Conservation (phyloP, 1,140 invertebrate species). For the Drosophila eugracilis region DNA sequence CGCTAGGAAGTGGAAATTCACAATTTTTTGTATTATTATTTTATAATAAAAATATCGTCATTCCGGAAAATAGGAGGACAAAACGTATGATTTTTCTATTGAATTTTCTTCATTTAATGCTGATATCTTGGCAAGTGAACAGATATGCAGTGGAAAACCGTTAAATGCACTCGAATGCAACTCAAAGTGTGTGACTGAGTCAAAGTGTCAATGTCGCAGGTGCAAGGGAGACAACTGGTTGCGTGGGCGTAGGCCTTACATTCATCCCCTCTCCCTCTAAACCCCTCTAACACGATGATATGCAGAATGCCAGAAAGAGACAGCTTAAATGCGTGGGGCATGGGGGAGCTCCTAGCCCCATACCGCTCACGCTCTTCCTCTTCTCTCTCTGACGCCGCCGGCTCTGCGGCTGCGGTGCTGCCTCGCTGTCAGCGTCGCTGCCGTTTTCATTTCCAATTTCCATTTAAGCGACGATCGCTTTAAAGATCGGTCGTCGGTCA, state of each 20-base stretch:
- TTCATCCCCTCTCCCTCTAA: slow-evolving; percentile 7
- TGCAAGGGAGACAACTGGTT: not conserved
- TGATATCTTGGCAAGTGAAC: slow-evolving; percentile 9
- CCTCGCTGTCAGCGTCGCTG: slow-evolving; percentile 32
- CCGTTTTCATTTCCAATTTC: slow-evolving; percentile 63
- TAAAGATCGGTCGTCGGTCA: slow-evolving; percentile 73
- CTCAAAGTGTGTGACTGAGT: slow-evolving; percentile 16
- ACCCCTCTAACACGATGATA: not conserved
- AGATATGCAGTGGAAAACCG: slow-evolving; percentile 2
- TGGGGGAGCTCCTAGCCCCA: slow-evolving; percentile 5
- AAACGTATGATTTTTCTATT: too few relatives aligned
- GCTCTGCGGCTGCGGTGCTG: slow-evolving; percentile 13
- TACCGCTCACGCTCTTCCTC: slow-evolving; percentile 3
- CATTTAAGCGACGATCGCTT: slow-evolving; percentile 76
- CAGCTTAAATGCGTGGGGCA: slow-evolving; percentile 10
- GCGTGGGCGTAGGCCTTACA: slow-evolving; percentile 33
- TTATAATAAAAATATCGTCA: too few relatives aligned
- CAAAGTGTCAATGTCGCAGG: slow-evolving; percentile 60
- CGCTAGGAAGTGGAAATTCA: not conserved
- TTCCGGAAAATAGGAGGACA: too few relatives aligned
- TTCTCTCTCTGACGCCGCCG: slow-evolving; percentile 4
- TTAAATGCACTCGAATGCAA: slow-evolving; percentile 15
- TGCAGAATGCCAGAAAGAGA: slow-evolving; percentile 22
- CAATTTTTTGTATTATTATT: too few relatives aligned
- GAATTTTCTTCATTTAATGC: too few relatives aligned